phyloP scores from a whole-genome alignment of 2,797 vertebrate species.

The Pachyuromys duprasi region DNA sequence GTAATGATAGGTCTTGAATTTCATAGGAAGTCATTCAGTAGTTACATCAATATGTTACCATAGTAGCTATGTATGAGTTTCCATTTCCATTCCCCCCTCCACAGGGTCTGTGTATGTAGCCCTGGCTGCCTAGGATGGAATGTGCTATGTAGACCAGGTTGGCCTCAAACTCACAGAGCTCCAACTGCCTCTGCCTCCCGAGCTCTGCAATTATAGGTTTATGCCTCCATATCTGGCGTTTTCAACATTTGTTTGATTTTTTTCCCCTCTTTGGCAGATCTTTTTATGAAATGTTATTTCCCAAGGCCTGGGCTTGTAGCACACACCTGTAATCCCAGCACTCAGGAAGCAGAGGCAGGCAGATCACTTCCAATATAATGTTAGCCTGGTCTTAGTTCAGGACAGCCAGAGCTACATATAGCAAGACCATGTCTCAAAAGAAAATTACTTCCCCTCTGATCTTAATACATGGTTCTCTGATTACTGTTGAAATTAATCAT shows the following conservation, averaged over 20 bases:
- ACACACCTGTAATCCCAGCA: background rate
- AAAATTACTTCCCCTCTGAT: background rate
- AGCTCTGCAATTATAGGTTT: background rate
- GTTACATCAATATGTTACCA: background rate
- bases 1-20: background rate
- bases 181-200: background rate
- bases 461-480: conserved; percentile 16
- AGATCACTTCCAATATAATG: background rate
- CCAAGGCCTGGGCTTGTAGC: background rate
- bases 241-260: conserved; percentile 44
- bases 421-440: background rate
- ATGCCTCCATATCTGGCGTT: background rate
- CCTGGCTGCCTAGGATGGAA: background rate
- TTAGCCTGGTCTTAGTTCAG: background rate
- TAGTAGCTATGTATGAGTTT: conserved; percentile 37
- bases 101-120: background rate
- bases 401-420: background rate
- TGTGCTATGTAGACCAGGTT: background rate
- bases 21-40: conserved; percentile 7
- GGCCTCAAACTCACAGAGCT: background rate
- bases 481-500: conserved; percentile 19
- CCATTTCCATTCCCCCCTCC: background rate
- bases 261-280: background rate
- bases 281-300: background rate
- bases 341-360: background rate